These are phyloP conservation scores for Aporophyla lueneburgensis DNA, from an alignment of 2,888 invertebrate genomes.

Conservation along the genomic window DNA sequence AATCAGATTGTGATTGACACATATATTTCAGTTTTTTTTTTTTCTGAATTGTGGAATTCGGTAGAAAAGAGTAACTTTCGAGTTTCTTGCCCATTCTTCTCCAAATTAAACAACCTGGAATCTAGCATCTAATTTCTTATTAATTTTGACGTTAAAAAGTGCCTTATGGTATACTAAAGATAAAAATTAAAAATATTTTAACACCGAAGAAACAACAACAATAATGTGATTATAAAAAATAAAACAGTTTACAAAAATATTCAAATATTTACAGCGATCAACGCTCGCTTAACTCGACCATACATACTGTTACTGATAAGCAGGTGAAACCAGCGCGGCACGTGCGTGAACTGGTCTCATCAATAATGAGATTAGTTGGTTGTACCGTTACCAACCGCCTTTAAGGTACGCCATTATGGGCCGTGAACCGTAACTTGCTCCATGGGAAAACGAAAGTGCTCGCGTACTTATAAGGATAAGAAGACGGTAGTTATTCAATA, in stretches of 20 bases:
- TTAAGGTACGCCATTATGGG: slow-evolving; percentile 18
- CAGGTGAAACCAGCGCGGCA: slow-evolving; percentile 36
- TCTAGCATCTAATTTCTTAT: background rate
- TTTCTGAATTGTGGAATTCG: no score
- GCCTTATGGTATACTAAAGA: background rate
- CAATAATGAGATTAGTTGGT: slow-evolving; percentile 51
- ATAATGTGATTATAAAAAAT: no score
- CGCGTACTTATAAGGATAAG: slow-evolving; percentile 29
- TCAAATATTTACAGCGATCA: background rate
- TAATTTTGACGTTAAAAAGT: background rate
- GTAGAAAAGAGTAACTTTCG: background rate
- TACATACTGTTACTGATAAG: background rate
- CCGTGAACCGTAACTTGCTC: background rate
- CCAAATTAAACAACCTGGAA: background rate
- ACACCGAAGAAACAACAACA: background rate
- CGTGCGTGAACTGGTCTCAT: slow-evolving; percentile 48
- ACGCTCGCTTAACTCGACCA: background rate
- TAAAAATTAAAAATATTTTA: background rate
- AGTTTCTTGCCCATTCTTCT: background rate
- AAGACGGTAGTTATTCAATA: slow-evolving; percentile 14
- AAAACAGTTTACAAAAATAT: background rate
- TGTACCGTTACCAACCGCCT: slow-evolving; percentile 48
- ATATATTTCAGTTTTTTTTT: no score
- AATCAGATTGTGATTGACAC: no score
- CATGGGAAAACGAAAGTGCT: slow-evolving; percentile 51